Percentiles rank a stretch among this genome's conserved stretches.
Conservation (phyloP, 2,113 vertebrate species). For the Equus przewalskii region DNA sequence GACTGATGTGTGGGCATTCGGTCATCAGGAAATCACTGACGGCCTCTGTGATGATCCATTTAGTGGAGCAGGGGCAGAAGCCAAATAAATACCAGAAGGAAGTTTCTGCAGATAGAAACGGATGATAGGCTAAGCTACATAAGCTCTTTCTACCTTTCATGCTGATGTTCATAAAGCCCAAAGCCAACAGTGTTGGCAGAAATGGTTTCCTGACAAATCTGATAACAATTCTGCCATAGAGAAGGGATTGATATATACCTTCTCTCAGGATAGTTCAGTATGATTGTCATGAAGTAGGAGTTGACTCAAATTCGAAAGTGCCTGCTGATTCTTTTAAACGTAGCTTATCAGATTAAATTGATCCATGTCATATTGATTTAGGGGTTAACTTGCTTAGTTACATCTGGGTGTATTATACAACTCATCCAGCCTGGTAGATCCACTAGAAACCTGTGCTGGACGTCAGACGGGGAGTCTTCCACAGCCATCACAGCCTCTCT, state of each 20-base stretch:
- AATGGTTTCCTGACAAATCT: slow-evolving; percentile 19
- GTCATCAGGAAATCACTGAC: not conserved
- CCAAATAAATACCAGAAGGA: not conserved
- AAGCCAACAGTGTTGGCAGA: not conserved
- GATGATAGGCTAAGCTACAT: not conserved
- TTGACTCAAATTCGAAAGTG: not conserved
- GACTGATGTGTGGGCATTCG: not conserved
- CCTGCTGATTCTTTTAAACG: slow-evolving; percentile 12
- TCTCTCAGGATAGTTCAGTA: not conserved
- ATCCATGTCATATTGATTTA: not conserved
- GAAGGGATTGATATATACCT: not conserved
- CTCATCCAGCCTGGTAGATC: not conserved
- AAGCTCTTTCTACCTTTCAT: not conserved
- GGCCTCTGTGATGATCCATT: not conserved
- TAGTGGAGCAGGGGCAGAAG: not conserved
- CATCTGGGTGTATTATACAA: not conserved
- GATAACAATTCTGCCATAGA: not conserved
- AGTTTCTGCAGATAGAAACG: not conserved
- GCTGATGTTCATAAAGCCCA: not conserved
- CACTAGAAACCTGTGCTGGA: not conserved
- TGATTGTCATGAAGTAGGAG: not conserved
- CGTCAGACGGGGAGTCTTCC: not conserved
- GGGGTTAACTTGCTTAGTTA: not conserved
- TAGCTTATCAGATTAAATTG: not conserved
- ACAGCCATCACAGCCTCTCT: not conserved